A percentile compares a stretch with the other conserved stretches of the same genome.
Evolutionary conservation across 2,797 vertebrate species (phyloP).

Genomic region (Macropus fuliginosus): DNA sequence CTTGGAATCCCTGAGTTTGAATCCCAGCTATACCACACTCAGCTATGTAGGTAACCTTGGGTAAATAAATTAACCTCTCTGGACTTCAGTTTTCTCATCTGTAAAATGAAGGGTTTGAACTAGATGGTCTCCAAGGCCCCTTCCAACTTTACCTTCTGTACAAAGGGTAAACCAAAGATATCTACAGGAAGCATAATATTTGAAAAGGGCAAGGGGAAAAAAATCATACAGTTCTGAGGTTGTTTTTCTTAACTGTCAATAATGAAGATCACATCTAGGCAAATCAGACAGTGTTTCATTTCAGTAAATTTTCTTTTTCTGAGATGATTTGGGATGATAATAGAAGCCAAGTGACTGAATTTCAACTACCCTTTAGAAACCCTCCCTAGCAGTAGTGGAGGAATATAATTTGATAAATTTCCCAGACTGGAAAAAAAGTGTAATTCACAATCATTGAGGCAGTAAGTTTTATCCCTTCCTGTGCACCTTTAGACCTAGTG

Average conservation of each 20-base stretch:
- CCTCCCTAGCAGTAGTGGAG: background rate
- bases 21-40: background rate
- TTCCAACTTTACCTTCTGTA: background rate
- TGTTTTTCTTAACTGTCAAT: slow-evolving; percentile 14
- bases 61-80: background rate
- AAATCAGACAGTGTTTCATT: background rate
- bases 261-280: background rate
- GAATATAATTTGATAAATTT: background rate
- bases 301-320: slow-evolving; percentile 9
- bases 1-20: background rate
- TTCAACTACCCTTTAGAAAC: slow-evolving; percentile 3
- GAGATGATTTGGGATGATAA: slow-evolving; percentile 25
- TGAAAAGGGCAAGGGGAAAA: slow-evolving; percentile 15
- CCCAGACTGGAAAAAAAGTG: background rate
- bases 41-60: background rate
- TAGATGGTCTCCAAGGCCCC: background rate
- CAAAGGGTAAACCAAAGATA: slow-evolving; percentile 57
- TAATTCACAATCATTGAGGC: background rate
- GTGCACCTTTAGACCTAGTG: slow-evolving; percentile 61
- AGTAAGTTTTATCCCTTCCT: slow-evolving; percentile 59
- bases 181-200: slow-evolving; percentile 23
- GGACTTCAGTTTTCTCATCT: background rate
- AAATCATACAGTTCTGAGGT: slow-evolving; percentile 24
- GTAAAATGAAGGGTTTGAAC: background rate
- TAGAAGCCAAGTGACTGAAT: slow-evolving; percentile 3